Base-by-base conservation (phyloP, 2,113 vertebrate species). In the Hypanus sabinus region DNA sequence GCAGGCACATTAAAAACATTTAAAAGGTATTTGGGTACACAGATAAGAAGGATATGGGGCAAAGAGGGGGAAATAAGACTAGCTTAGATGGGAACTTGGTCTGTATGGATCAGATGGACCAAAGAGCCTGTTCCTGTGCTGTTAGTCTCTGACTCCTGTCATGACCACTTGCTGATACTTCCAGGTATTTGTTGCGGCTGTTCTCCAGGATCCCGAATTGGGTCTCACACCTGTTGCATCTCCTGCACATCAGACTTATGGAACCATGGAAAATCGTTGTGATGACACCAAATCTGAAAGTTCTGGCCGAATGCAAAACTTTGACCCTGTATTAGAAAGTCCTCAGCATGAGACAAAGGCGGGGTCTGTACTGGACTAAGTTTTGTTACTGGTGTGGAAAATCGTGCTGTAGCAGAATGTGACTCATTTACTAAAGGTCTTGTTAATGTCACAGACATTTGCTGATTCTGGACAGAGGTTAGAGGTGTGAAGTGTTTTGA, bases 161-260 rank as follows among this genome's bases (percentile, higher is more conserved):
- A 12, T 93, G n/a, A 93, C 24, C 20, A 46, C 87, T 95, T 87
- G 95, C 87, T 94, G 92, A 88, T 94, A 94, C 94, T 93, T 30
- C 62, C n/a, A 99, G 99, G 96, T 99, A 92, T 99, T 99, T 2
- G 97, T 99, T 95, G 98, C 99, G 14, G 97, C 98, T 0, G 98
- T 99, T 94, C 96, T 99, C 94, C 97, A 99, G 95, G 99, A 99
- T 93, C 97, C 98, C 0, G 98, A 99, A 96, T 95, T 99, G 96
- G 98, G 97, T 94, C 96, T 99, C 95, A 98, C 98, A 0, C 99
- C 98, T 0, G 98, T 98, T 30, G 98, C 98, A 76, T 99, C 99
- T 79, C 99, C 98, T 0, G 98, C 98, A 0, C 98, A 98, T 95
- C 98, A 98, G 95, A 97, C 97, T 94, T 99, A 99, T 0, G 99